Evolutionary conservation across 2,113 vertebrate species (phyloP).

Genomic region (Chlorodrepanis virens): DNA sequence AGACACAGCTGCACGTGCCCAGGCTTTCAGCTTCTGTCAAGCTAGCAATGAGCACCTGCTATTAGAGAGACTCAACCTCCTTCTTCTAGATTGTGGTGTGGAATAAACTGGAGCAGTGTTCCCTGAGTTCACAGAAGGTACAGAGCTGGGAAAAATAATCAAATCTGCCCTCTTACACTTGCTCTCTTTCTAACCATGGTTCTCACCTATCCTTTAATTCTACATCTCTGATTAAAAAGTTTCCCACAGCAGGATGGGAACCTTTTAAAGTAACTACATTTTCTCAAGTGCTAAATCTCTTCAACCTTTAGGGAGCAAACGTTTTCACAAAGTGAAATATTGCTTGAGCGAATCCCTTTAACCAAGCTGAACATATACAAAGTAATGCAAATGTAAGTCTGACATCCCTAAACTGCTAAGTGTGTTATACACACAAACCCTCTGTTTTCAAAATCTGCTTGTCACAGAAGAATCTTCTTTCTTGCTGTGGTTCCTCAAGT

Average conservation of each 20-base stretch:
- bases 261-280: not conserved
- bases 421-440: not conserved
- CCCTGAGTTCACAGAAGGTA: not conserved
- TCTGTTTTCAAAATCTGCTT: slow-evolving; percentile 8
- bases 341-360: not conserved
- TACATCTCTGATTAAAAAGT: not conserved
- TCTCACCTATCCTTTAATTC: not conserved
- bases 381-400: not conserved
- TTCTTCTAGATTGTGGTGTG: not conserved
- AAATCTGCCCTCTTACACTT: not conserved
- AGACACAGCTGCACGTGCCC: fast-evolving
- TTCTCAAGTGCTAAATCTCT: not conserved
- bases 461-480: not conserved
- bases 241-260: not conserved
- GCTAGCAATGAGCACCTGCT: not conserved
- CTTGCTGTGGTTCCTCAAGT: not conserved
- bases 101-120: not conserved
- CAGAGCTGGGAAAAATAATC: not conserved
- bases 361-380: not conserved
- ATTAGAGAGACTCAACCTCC: not conserved
- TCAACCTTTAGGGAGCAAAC: not conserved
- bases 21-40: not conserved
- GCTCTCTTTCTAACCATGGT: not conserved
- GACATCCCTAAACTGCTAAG: not conserved
- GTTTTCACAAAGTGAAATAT: not conserved